Conservation (phyloP, 2,113 vertebrate species). For the Anas platyrhynchos region DNA sequence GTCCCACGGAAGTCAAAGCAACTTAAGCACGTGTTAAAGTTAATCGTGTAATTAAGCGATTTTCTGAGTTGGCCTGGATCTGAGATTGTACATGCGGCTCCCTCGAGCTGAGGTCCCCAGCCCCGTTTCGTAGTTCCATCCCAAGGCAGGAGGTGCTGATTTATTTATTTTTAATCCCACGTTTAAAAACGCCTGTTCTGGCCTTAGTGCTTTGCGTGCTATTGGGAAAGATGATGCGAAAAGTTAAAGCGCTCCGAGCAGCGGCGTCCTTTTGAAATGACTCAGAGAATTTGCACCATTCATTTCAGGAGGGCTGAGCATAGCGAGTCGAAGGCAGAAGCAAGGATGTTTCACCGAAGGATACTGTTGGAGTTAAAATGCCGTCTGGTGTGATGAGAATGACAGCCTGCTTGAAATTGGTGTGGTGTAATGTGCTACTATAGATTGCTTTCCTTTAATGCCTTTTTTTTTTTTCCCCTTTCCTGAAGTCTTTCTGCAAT, state of each 20-base stretch:
- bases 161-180: background rate
- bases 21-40: slow-evolving; percentile 21
- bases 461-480: background rate
- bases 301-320: background rate
- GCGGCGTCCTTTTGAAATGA: slow-evolving; percentile 3
- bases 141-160: background rate
- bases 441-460: background rate
- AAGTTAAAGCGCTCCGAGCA: background rate
- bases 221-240: background rate
- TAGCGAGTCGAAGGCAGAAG: background rate
- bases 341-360: slow-evolving; percentile 9
- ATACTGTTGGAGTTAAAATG: background rate
- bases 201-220: background rate
- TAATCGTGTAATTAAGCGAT: slow-evolving; percentile 55
- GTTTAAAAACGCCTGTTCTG: background rate
- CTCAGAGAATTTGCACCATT: background rate
- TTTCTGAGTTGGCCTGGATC: slow-evolving; percentile 12
- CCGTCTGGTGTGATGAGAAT: background rate
- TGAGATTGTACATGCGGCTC: background rate
- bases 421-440: slow-evolving; percentile 1
- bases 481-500: background rate
- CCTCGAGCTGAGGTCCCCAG: background rate
- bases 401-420: slow-evolving; percentile 7
- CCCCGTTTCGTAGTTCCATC: background rate
- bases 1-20: slow-evolving; percentile 6